Percentiles rank a stretch among this genome's conserved stretches.
These are phyloP conservation scores for Ciconia nigra DNA, from an alignment of 2,797 vertebrate species.

Conservation along the genomic window DNA sequence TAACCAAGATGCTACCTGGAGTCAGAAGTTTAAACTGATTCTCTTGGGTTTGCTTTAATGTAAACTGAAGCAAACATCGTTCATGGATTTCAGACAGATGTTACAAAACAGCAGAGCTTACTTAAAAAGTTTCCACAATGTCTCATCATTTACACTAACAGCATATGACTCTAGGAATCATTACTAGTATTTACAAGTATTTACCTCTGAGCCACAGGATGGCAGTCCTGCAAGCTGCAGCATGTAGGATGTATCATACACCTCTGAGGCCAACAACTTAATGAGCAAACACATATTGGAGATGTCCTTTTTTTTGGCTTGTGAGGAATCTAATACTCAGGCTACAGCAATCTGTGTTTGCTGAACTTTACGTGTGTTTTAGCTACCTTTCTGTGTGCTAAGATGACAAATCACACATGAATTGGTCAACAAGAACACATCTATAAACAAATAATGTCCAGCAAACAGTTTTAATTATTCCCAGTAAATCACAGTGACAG, in stretches of 20 bases:
- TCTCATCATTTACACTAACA: neutral
- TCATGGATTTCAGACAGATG: neutral
- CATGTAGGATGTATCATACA: neutral
- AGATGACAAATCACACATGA: neutral
- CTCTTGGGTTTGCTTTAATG: neutral
- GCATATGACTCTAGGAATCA: neutral
- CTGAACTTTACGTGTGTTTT: neutral
- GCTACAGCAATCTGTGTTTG: neutral
- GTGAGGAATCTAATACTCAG: neutral
- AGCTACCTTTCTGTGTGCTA: neutral
- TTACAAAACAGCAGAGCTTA: neutral
- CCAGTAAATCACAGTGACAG: neutral
- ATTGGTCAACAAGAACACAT: neutral
- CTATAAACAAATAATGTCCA: neutral
- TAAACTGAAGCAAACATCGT: neutral
- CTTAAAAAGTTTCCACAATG: neutral
- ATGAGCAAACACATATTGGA: neutral
- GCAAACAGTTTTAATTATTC: neutral
- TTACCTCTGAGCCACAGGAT: neutral
- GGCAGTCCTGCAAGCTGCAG: neutral
- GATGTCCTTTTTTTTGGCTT: neutral
- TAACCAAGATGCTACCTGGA: neutral
- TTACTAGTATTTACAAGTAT: neutral
- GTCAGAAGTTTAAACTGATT: neutral
- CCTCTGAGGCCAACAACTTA: neutral